These are phyloP conservation scores for Colletes gigas DNA, from an alignment of 1,140 invertebrate genomes.

Conservation along the genomic window DNA sequence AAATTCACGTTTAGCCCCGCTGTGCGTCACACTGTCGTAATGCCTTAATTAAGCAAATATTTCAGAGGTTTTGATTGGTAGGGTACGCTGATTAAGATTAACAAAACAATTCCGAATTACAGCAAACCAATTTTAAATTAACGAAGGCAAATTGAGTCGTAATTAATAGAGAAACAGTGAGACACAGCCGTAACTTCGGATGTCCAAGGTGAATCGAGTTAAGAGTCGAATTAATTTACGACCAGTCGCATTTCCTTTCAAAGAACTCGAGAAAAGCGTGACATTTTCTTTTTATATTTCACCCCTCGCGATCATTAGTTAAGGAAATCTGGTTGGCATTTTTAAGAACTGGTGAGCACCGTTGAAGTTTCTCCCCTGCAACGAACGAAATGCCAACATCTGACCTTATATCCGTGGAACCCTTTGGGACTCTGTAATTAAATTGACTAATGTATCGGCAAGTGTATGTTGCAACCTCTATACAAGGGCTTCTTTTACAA, in stretches of 20 bases:
- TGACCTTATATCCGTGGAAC: constrained; percentile 71
- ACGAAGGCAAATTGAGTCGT: too few species aligned
- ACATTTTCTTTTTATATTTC: constrained; percentile 12
- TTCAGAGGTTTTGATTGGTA: too few species aligned
- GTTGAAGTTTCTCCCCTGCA: constrained; percentile 47
- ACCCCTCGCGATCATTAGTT: constrained; percentile 60
- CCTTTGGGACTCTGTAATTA: constrained; percentile 73
- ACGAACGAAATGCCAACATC: constrained; percentile 68
- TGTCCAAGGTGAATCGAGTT: too few species aligned
- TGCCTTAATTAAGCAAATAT: too few species aligned
- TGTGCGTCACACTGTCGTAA: too few species aligned
- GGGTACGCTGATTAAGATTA: too few species aligned
- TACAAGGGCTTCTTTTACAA: constrained; percentile 9
- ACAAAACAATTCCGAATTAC: too few species aligned
- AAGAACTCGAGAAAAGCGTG: background rate
- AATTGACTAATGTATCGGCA: constrained; percentile 56
- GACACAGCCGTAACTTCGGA: too few species aligned
- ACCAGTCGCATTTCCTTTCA: too few species aligned
- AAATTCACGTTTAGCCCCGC: too few species aligned
- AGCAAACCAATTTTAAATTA: background rate
- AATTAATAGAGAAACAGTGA: too few species aligned
- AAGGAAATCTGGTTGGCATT: constrained; percentile 69
- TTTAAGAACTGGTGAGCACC: constrained; percentile 69
- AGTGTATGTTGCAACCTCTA: constrained; percentile 9
- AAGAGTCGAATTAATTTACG: too few species aligned